Evolutionary conservation across 2,113 vertebrate genomes (phyloP).

Genomic region (Phyllostomus discolor): DNA sequence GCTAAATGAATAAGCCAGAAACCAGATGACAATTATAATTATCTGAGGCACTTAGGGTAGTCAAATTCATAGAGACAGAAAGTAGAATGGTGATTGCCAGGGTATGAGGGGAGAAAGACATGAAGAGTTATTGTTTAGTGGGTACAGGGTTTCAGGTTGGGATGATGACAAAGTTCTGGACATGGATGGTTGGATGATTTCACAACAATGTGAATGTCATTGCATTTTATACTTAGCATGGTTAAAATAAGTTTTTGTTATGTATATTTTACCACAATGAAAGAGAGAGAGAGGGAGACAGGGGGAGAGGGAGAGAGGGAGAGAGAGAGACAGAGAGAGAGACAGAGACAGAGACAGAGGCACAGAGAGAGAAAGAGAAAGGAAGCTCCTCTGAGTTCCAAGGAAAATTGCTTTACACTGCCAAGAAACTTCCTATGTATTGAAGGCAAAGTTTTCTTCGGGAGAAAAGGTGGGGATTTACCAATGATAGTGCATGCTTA

Average conservation of each 20-base stretch:
- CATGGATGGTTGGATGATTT: neutral
- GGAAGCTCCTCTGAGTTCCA: neutral
- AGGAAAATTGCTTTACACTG: neutral
- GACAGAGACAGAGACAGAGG: accelerated
- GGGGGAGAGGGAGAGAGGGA: neutral
- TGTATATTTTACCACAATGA: neutral
- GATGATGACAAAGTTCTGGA: neutral
- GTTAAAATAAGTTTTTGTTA: neutral
- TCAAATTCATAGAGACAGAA: too few species aligned
- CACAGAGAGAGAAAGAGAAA: neutral
- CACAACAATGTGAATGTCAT: neutral
- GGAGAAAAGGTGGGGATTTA: neutral
- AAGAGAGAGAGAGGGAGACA: neutral
- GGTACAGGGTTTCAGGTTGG: neutral
- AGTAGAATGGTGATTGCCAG: too few species aligned
- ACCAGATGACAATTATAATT: too few species aligned
- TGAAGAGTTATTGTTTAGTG: too few species aligned
- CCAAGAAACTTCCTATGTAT: neutral
- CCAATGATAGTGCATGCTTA: neutral
- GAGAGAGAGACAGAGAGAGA: too few species aligned
- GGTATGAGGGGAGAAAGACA: too few species aligned
- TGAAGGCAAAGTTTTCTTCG: neutral
- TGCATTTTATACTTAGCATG: neutral
- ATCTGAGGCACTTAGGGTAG: too few species aligned
- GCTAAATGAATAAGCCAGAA: too few species aligned